Conservation (phyloP, 2,113 vertebrate species). For the Lagenorhynchus albirostris region DNA sequence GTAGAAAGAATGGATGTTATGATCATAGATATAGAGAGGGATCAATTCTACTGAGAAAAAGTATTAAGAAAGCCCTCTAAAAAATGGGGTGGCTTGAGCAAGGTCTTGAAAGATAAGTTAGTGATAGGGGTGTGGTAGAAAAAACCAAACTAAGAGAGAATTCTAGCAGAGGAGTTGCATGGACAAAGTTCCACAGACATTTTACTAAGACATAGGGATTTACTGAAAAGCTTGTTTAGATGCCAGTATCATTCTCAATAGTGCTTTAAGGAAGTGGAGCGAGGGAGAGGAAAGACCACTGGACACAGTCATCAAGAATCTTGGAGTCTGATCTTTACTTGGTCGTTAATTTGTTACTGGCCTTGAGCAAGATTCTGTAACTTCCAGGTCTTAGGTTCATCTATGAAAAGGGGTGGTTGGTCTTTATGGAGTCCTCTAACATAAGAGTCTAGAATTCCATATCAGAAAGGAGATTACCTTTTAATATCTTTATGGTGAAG, state of each 20-base stretch:
- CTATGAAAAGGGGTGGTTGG: neutral
- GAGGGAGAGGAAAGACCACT: neutral
- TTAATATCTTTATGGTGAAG: neutral
- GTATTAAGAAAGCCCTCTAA: neutral
- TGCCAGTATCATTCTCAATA: neutral
- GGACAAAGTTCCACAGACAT: neutral
- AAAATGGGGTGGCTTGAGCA: neutral
- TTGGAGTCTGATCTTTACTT: neutral
- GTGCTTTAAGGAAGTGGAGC: neutral
- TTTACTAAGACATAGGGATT: neutral
- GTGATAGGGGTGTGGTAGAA: neutral
- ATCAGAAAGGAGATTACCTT: conserved; percentile 7
- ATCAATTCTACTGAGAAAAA: neutral
- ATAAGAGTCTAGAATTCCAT: neutral
- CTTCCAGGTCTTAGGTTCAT: neutral
- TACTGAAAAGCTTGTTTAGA: neutral
- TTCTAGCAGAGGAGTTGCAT: neutral
- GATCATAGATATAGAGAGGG: neutral
- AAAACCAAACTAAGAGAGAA: neutral
- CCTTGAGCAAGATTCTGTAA: neutral
- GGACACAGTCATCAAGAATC: neutral
- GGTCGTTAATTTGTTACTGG: neutral
- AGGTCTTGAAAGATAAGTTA: neutral
- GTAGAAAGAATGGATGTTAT: neutral
- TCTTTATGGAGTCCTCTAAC: neutral